Evolutionary conservation across 2,113 vertebrate species (phyloP).

Genomic region (Alligator sinensis): DNA sequence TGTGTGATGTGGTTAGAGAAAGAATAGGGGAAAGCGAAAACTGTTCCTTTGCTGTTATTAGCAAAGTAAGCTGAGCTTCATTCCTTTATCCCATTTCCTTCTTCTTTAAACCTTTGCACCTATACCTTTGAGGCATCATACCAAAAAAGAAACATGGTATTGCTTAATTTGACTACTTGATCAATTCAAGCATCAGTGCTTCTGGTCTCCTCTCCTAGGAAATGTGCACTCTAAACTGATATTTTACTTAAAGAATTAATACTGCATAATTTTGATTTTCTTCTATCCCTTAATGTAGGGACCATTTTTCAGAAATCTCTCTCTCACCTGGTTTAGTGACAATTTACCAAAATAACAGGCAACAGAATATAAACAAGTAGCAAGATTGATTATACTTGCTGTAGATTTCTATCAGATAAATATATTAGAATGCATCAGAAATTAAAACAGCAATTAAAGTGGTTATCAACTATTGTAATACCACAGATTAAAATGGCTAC

Average conservation of each 20-base stretch:
- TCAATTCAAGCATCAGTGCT: not conserved
- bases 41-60: not conserved
- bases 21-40: not conserved
- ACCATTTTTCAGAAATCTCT: fast-evolving
- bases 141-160: not conserved
- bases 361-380: constrained; percentile 24
- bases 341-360: constrained; percentile 2
- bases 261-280: not conserved
- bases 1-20: not conserved
- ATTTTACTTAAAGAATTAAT: not conserved
- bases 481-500: too few relatives aligned
- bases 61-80: not conserved
- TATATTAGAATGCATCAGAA: constrained; percentile 44
- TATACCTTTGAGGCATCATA: not conserved
- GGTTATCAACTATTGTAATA: not conserved
- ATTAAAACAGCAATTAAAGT: constrained; percentile 50
- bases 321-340: fast-evolving
- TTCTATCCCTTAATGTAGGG: not conserved
- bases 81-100: not conserved
- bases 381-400: constrained; percentile 49
- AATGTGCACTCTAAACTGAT: not conserved
- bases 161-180: fast-evolving
- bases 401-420: constrained; percentile 3
- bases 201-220: not conserved
- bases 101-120: not conserved